phyloP scores from a whole-genome alignment of 2,888 invertebrate species.

The Pterobdella sp. region DNA sequence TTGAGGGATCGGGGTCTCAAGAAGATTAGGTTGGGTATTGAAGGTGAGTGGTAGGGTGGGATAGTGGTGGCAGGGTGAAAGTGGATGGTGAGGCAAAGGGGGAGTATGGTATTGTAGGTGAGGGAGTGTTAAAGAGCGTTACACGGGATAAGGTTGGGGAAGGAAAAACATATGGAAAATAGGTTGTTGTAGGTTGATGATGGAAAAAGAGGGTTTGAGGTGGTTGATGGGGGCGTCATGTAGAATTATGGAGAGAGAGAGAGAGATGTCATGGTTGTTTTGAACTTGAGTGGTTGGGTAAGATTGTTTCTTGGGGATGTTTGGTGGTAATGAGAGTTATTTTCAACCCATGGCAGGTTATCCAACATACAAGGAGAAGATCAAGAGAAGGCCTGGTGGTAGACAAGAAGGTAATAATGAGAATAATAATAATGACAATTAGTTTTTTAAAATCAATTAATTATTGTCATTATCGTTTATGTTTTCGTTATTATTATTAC shows the following conservation, averaged over 20 bases:
- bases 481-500: background rate
- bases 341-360: slow-evolving; percentile 58
- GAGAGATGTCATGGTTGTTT: background rate
- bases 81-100: background rate
- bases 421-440: background rate
- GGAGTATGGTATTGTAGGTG: background rate
- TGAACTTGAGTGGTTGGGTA: background rate
- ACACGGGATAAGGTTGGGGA: background rate
- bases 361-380: slow-evolving; percentile 97
- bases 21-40: slow-evolving; percentile 94
- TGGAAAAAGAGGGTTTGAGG: background rate
- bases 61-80: background rate
- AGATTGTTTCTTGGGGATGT: background rate
- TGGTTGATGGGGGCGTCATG: background rate
- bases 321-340: background rate
- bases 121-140: no score
- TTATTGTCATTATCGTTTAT: background rate
- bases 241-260: background rate
- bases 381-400: slow-evolving; percentile 86
- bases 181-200: background rate
- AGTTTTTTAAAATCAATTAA: background rate
- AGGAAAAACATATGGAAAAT: background rate
- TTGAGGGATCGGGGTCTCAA: slow-evolving; percentile 96
- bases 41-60: slow-evolving; percentile 56
- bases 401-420: slow-evolving; percentile 64